A percentile compares a stretch with the other conserved stretches of the same genome.
These are phyloP conservation scores for Drosophila oshimai DNA, from an alignment of 1,140 invertebrate species.

Conservation along the genomic window DNA sequence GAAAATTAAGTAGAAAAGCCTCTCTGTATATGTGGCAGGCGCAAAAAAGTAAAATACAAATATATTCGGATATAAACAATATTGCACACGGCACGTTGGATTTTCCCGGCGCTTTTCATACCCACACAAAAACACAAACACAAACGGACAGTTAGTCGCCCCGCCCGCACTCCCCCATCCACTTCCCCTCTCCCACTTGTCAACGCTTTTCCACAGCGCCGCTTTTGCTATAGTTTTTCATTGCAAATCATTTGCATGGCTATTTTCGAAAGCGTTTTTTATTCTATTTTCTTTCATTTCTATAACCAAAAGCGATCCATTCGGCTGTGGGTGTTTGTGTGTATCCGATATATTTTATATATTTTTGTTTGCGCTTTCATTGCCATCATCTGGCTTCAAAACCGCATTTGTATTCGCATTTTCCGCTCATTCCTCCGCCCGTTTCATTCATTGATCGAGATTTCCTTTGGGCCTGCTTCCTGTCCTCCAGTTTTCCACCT, in stretches of 20 bases:
- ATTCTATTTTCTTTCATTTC: constrained; percentile 40
- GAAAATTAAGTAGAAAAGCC: constrained; percentile 65
- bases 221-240: constrained; percentile 59
- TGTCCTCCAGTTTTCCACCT: neutral
- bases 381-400: constrained; percentile 60
- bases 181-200: constrained; percentile 31
- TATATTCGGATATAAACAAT: constrained; percentile 81
- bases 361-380: constrained; percentile 67
- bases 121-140: constrained; percentile 44
- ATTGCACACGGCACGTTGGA: constrained; percentile 80
- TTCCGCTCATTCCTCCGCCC: neutral
- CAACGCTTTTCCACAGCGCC: constrained; percentile 59
- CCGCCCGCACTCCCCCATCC: neutral
- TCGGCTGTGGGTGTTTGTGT: neutral
- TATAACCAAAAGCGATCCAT: constrained; percentile 44
- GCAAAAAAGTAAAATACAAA: constrained; percentile 63
- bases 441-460: constrained; percentile 56
- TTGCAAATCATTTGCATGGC: constrained; percentile 79
- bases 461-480: constrained; percentile 59
- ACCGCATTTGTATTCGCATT: constrained; percentile 17
- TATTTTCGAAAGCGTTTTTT: constrained; percentile 77
- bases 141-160: constrained; percentile 34
- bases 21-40: constrained; percentile 28
- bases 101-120: constrained; percentile 21
- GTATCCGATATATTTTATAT: constrained; percentile 32